Base-by-base conservation (phyloP, 2,797 vertebrate genomes). In the Mareca penelope region DNA sequence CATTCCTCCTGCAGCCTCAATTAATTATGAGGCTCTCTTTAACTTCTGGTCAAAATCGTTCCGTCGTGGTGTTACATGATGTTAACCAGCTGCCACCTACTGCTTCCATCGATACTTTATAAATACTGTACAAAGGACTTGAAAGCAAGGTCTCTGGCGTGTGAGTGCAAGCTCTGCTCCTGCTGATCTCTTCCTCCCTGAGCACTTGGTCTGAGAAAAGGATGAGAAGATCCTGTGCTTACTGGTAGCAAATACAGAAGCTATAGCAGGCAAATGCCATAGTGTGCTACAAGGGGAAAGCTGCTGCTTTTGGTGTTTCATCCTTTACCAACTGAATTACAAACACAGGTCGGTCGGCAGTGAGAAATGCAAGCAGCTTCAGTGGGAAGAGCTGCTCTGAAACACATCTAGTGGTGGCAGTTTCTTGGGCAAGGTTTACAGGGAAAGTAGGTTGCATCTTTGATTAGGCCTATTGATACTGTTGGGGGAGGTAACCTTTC, bases 21-120 rank as follows among this genome's bases (percentile, higher is more conserved):
- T 96, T 94, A 94, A 93, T 96, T 94, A 94, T 9, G 52, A 90
- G 35, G 42, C 39, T 90, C 23, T 76, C 6, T 14, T 60, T 94
- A 84, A 83, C 81, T 92, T 72, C 79, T 95, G 86, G 72, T 82
- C 94, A 57, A 29, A 93, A 89, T 42, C 1, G 0, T 83, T 92
- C 50, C 44, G 63, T 61, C 31, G 79, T 33, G 42, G 79, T 88
- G 93, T 87, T 84, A 37, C 3, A 52, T 64, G 89, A 96, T 77
- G 89, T 89, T 93, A 89, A 92, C 87, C 92, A 93, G 89, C 94
- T 94, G 87, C 89, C 70, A 76, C 87, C 82, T 84, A 33, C 91
- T 56, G 67, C 84, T 80, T 55, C 85, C 85, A 60, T 76, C 7
- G 0, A 76, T 86, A 33, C 63, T 52, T 73, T 60, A 48, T 67